These are phyloP conservation scores for Eptesicus fuscus DNA, from an alignment of 2,113 vertebrate genomes.

Conservation along the genomic window DNA sequence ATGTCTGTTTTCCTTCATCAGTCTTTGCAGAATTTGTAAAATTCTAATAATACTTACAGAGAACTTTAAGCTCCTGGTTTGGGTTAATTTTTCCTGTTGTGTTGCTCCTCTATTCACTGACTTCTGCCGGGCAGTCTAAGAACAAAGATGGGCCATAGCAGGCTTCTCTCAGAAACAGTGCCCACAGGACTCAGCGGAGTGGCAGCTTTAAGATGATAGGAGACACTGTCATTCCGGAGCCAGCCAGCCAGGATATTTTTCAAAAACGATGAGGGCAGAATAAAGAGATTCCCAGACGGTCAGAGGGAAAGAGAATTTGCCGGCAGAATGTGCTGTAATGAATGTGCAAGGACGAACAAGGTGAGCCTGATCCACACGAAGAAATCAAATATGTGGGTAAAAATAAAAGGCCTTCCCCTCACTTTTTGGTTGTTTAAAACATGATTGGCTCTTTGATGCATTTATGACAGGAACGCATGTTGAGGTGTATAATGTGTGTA, in stretches of 20 bases:
- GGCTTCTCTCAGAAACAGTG: background rate
- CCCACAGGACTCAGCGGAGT: rapidly evolving
- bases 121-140: background rate
- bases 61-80: background rate
- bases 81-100: background rate
- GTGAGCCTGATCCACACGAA: background rate
- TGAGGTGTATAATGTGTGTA: rapidly evolving
- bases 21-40: background rate
- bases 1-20: background rate
- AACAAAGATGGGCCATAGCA: background rate
- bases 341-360: background rate
- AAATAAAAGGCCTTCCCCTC: background rate
- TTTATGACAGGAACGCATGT: background rate
- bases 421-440: background rate
- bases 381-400: background rate
- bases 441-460: background rate
- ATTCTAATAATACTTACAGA: background rate
- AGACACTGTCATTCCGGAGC: background rate
- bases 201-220: background rate
- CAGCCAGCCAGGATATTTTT: background rate
- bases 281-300: background rate
- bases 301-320: background rate
- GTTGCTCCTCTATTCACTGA: background rate
- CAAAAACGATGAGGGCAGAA: background rate
- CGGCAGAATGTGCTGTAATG: rapidly evolving